Evolutionary conservation across 2,888 invertebrate genomes (phyloP).

Genomic region (Trichacis sp.): DNA sequence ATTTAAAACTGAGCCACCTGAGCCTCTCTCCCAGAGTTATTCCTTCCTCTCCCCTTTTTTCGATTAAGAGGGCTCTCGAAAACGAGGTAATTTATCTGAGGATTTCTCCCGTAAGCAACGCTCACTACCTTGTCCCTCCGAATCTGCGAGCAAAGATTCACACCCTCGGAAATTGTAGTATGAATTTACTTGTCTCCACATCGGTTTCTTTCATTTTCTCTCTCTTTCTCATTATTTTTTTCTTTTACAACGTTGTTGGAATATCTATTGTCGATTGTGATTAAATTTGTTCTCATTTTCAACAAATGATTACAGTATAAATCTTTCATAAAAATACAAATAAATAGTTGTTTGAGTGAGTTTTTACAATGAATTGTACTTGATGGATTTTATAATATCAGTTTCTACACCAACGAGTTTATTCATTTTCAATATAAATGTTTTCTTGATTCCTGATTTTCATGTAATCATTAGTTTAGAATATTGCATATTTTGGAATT

Average conservation of each 20-base stretch:
- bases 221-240: neutral
- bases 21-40: constrained; percentile 9
- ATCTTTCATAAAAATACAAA: too few relatives aligned
- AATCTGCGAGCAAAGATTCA: constrained; percentile 11
- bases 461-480: too few relatives aligned
- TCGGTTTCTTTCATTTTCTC: neutral
- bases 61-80: constrained; percentile 26
- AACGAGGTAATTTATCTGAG: constrained; percentile 28
- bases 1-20: constrained; percentile 19
- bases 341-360: too few relatives aligned
- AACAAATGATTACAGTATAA: too few relatives aligned
- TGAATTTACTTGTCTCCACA: neutral
- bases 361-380: too few relatives aligned
- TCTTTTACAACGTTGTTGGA: neutral
- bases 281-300: too few relatives aligned
- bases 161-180: neutral
- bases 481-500: too few relatives aligned
- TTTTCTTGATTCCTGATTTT: too few relatives aligned
- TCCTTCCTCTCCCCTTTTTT: constrained; percentile 18
- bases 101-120: constrained; percentile 19
- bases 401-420: too few relatives aligned
- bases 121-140: constrained; percentile 17
- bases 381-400: too few relatives aligned
- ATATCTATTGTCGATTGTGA: too few relatives aligned
- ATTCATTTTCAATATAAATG: too few relatives aligned